phyloP scores from a whole-genome alignment of 2,113 vertebrate species.

The Ammodytes dubius region DNA sequence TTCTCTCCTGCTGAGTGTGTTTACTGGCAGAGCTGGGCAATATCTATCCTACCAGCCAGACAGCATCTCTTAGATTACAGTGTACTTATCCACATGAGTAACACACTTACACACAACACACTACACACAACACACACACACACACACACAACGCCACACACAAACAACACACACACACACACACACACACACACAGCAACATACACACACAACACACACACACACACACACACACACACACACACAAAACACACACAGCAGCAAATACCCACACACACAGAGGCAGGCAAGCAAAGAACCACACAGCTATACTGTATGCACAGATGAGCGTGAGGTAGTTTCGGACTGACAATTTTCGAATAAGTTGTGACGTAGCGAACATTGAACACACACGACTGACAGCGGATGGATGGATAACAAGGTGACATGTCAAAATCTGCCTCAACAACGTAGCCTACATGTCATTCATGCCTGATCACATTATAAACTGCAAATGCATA shows the following conservation, averaged over 20 bases:
- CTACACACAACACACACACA: too few species aligned
- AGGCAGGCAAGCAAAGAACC: too few species aligned
- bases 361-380: too few species aligned
- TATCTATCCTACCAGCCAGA: constrained; percentile 37
- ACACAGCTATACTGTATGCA: constrained; percentile 6
- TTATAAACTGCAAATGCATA: too few species aligned
- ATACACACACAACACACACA: background rate
- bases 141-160: background rate
- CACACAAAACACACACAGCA: background rate
- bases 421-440: too few species aligned
- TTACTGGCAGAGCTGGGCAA: constrained; percentile 31
- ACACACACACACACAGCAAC: background rate
- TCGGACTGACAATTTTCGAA: too few species aligned
- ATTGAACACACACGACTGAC: too few species aligned
- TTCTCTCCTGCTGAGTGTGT: constrained; percentile 37
- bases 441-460: too few species aligned
- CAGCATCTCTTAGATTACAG: constrained; percentile 9
- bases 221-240: background rate
- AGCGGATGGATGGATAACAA: too few species aligned
- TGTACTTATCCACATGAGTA: constrained; percentile 19
- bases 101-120: background rate
- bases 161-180: background rate
- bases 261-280: background rate
- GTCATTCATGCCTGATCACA: too few species aligned
- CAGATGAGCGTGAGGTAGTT: background rate